Percentiles rank a stretch among this genome's conserved stretches.
Conservation (phyloP, 2,113 vertebrate genomes). For the Anguilla japonica region DNA sequence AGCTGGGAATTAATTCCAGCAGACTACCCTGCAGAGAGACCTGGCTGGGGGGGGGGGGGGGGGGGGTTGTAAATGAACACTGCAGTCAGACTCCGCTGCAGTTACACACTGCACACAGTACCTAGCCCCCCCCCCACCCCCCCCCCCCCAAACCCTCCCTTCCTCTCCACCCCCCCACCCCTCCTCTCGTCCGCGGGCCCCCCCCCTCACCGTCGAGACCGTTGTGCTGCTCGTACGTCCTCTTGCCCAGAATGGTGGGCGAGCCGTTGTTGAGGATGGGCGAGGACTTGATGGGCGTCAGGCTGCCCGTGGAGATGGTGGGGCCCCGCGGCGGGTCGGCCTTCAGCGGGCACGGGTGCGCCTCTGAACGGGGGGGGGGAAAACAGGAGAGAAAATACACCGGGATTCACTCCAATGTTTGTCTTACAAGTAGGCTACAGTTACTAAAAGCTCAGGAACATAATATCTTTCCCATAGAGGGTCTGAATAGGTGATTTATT, state of each 20-base stretch:
- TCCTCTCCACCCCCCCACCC: conserved; percentile 19
- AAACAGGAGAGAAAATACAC: background rate
- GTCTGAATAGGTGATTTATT: no score
- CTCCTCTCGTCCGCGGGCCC: background rate
- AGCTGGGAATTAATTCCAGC: background rate
- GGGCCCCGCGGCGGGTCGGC: conserved; percentile 76
- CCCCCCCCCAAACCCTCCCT: background rate
- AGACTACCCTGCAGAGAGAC: conserved; percentile 41
- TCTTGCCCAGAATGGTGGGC: conserved; percentile 94
- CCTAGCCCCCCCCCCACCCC: conserved; percentile 23
- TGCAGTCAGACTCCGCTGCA: background rate
- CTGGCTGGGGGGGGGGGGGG: background rate
- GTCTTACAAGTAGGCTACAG: background rate
- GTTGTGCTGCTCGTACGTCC: conserved; percentile 94
- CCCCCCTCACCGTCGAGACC: conserved; percentile 85
- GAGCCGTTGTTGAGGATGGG: conserved; percentile 96
- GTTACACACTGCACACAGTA: conserved; percentile 21
- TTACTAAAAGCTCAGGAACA: no score
- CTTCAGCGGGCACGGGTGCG: conserved; percentile 86
- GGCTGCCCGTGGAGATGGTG: conserved; percentile 77
- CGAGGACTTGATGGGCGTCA: conserved; percentile 85
- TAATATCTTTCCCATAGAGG: no score
- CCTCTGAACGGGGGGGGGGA: conserved; percentile 70
- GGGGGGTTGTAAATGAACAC: background rate
- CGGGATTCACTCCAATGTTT: background rate